Percentiles rank a stretch among this genome's conserved stretches.
Evolutionary conservation across 1,140 invertebrate genomes (phyloP).

Genomic region (Drosophila kurseongensis): DNA sequence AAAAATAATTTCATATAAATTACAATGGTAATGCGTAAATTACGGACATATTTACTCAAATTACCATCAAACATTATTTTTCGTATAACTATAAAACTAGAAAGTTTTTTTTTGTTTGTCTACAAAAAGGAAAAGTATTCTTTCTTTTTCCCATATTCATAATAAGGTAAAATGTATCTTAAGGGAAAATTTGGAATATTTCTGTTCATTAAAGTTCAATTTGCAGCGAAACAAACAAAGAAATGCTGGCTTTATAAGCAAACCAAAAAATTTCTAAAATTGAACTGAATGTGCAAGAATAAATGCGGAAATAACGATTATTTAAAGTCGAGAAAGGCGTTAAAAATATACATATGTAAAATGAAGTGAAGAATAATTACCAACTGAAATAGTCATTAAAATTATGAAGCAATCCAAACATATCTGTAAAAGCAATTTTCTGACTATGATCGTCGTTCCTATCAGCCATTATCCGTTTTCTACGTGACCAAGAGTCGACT

Average conservation of each 20-base stretch:
- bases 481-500: constrained; percentile 30
- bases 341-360: background rate
- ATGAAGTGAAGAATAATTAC: background rate
- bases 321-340: background rate
- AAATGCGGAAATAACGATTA: background rate
- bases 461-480: constrained; percentile 7
- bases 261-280: too few species aligned
- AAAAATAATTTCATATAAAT: background rate
- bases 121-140: too few species aligned
- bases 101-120: too few species aligned
- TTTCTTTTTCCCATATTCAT: too few species aligned
- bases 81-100: too few species aligned
- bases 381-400: background rate
- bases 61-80: background rate
- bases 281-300: background rate
- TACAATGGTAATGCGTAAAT: background rate
- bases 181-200: too few species aligned
- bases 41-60: background rate
- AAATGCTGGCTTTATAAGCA: too few species aligned
- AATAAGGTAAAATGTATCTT: too few species aligned
- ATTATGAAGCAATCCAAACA: constrained; percentile 1
- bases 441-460: constrained; percentile 5
- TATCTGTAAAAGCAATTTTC: constrained; percentile 10
- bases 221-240: too few species aligned
- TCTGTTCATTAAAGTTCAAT: too few species aligned